These are phyloP conservation scores for Zelleria hepariella DNA, from an alignment of 2,888 invertebrate species.

Conservation along the genomic window DNA sequence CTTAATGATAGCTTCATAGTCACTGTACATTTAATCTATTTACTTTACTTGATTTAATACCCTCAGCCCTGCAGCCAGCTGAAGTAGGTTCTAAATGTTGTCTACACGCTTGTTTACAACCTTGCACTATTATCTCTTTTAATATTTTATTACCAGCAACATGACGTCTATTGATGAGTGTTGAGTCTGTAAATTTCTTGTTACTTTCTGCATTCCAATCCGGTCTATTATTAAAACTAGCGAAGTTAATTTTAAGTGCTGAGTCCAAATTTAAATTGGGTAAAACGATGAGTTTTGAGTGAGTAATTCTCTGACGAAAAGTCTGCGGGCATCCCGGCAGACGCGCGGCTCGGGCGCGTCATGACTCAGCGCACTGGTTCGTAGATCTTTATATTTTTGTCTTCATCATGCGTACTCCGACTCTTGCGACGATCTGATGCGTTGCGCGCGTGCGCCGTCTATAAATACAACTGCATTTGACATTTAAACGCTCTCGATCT, in stretches of 20 bases:
- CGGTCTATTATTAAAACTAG: background rate
- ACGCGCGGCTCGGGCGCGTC: conserved; percentile 28
- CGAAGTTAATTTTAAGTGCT: background rate
- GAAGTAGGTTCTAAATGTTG: background rate
- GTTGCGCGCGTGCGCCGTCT: conserved; percentile 27
- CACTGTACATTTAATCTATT: background rate
- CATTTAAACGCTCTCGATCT: conserved; percentile 64
- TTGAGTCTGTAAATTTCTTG: background rate
- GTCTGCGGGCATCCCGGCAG: conserved; percentile 54
- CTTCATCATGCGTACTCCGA: conserved; percentile 34
- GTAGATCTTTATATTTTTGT: background rate
- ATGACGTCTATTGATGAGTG: background rate
- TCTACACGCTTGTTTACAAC: background rate
- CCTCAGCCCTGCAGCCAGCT: background rate
- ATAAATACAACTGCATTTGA: conserved; percentile 64
- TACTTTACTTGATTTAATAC: no score
- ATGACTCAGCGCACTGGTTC: background rate
- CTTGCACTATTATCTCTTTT: background rate
- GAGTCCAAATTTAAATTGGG: background rate
- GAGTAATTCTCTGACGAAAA: background rate
- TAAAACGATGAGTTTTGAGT: background rate
- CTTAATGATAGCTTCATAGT: background rate
- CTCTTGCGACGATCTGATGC: conserved; percentile 39
- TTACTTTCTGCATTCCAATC: background rate
- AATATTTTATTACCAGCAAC: background rate